phyloP scores from a whole-genome alignment of 2,888 invertebrate species.

The Sphaerophoria taeniata region DNA sequence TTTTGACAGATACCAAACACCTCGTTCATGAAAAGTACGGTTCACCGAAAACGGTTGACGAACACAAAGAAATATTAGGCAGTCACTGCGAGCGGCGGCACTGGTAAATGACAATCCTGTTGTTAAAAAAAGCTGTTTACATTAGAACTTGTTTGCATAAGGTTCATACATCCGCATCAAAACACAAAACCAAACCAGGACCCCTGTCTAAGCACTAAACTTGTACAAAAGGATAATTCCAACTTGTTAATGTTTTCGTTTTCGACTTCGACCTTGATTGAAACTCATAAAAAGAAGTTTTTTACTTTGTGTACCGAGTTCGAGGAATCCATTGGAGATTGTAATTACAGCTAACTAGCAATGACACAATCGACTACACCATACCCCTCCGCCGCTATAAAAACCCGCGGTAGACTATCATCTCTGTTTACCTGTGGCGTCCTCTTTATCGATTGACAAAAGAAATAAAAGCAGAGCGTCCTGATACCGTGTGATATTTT shows the following conservation, averaged over 20 bases:
- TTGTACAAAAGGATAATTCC: conserved; percentile 43
- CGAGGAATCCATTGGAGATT: conserved; percentile 35
- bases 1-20: too few relatives aligned
- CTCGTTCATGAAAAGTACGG: too few relatives aligned
- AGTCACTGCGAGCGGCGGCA: too few relatives aligned
- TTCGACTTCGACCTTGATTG: not conserved
- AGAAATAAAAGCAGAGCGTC: conserved; percentile 29
- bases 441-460: conserved; percentile 59
- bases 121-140: too few relatives aligned
- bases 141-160: too few relatives aligned
- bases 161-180: conserved; percentile 2
- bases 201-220: not conserved
- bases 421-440: not conserved
- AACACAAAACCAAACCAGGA: not conserved
- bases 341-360: conserved; percentile 74
- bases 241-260: conserved; percentile 39
- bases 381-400: not conserved
- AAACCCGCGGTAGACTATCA: not conserved
- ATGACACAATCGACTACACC: conserved; percentile 65
- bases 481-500: conserved; percentile 62
- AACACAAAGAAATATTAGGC: too few relatives aligned
- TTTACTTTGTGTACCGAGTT: too few relatives aligned
- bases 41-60: too few relatives aligned
- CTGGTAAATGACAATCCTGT: too few relatives aligned
- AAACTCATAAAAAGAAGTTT: too few relatives aligned